A percentile compares a stretch with the other conserved stretches of the same genome.
Conservation (phyloP, 2,888 invertebrate species). For the Cartodere bifasciata region DNA sequence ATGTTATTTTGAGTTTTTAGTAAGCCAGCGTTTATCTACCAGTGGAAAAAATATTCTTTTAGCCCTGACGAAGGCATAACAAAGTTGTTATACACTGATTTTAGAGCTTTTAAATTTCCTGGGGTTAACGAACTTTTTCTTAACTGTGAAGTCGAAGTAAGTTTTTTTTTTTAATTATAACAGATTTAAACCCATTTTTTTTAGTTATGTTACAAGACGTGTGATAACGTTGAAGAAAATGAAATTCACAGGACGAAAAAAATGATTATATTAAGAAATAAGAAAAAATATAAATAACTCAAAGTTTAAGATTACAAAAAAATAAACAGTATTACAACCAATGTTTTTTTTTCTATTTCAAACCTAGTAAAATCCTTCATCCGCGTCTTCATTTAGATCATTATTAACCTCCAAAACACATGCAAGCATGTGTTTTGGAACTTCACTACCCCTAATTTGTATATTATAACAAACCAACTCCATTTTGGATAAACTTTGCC, state of each 20-base stretch:
- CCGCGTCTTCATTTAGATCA: conserved; percentile 24
- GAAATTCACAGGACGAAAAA: too few species aligned
- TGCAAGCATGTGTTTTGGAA: conserved; percentile 55
- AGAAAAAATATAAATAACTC: too few species aligned
- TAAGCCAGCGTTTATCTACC: too few species aligned
- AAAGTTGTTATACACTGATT: conserved; percentile 41
- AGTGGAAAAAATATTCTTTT: background rate
- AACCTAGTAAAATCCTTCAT: conserved; percentile 28
- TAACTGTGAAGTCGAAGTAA: conserved; percentile 62
- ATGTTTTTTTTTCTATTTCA: conserved; percentile 1
- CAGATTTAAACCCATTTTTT: too few species aligned
- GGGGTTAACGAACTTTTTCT: conserved; percentile 59
- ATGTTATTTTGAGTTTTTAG: too few species aligned
- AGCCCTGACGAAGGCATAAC: conserved; percentile 8
- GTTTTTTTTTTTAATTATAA: too few species aligned
- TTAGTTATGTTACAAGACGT: too few species aligned
- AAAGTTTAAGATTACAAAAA: too few species aligned
- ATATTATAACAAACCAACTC: conserved; percentile 43
- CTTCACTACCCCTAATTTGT: conserved; percentile 45
- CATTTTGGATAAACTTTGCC: conserved; percentile 68
- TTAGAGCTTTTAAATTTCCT: conserved; percentile 62
- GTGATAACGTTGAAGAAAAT: too few species aligned
- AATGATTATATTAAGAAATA: too few species aligned
- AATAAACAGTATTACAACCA: too few species aligned
- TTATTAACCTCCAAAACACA: conserved; percentile 35